phyloP scores from a whole-genome alignment of 2,797 vertebrate species.

The Delichon dasypus region DNA sequence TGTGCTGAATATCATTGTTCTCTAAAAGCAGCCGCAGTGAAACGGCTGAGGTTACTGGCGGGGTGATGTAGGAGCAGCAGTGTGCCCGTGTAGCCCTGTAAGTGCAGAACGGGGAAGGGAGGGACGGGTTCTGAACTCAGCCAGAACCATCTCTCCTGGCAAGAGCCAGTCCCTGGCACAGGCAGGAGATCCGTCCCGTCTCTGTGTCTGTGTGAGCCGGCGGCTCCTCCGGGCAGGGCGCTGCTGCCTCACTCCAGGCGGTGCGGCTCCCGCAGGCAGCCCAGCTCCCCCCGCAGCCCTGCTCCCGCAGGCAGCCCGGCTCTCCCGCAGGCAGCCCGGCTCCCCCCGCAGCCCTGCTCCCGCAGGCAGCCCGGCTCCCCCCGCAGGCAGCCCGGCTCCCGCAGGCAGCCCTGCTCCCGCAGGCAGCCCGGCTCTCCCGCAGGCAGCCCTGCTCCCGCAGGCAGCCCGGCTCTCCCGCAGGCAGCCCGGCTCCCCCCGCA shows the following conservation, averaged over 20 bases:
- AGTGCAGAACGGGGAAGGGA: not conserved
- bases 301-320: not conserved
- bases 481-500: too few relatives aligned
- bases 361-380: not conserved
- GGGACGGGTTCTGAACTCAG: not conserved
- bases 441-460: not conserved
- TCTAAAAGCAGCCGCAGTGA: not conserved
- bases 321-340: too few relatives aligned
- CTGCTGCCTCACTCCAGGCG: not conserved
- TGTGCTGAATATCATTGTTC: not conserved
- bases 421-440: too few relatives aligned
- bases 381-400: not conserved
- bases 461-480: not conserved
- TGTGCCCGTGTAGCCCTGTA: not conserved
- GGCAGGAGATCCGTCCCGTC: rapidly evolving
- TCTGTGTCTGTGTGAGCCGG: not conserved
- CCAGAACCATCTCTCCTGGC: not conserved
- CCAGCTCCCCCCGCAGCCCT: too few relatives aligned
- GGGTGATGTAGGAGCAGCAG: not conserved
- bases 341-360: not conserved
- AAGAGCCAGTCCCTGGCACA: not conserved
- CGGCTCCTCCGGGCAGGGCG: not conserved
- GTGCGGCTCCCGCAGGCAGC: too few relatives aligned
- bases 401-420: not conserved
- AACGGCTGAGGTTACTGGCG: not conserved